Evolutionary conservation across 2,888 invertebrate species (phyloP).

Genomic region (Ditula angustiorana): DNA sequence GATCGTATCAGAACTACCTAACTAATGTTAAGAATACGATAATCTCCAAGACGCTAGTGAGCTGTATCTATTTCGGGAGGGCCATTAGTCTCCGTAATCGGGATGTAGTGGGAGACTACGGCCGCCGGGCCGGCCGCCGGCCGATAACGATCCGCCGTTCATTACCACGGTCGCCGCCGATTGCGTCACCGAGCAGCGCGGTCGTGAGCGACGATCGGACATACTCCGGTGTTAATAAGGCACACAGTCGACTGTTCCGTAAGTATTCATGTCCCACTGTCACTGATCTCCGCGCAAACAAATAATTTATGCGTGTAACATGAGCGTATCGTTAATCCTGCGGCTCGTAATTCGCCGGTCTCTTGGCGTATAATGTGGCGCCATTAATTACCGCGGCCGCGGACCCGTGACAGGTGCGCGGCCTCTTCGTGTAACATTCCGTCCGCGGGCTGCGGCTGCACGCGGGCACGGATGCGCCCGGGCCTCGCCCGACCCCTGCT

Average conservation of each 20-base stretch:
- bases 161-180: background rate
- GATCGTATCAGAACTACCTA: background rate
- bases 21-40: background rate
- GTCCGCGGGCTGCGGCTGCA: background rate
- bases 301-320: background rate
- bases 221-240: background rate
- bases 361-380: background rate
- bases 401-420: background rate
- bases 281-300: background rate
- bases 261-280: background rate
- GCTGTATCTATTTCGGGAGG: conserved; percentile 4
- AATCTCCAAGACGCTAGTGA: background rate
- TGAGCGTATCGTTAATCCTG: conserved; percentile 1
- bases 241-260: background rate
- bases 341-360: background rate
- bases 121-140: background rate
- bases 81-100: conserved; percentile 3
- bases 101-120: background rate
- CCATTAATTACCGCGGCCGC: background rate
- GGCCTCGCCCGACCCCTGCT: background rate
- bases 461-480: background rate
- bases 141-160: conserved; percentile 4
- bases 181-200: background rate
- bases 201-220: background rate
- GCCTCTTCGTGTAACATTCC: background rate